Conservation (phyloP, 2,888 invertebrate species). For the Stenodera caucasica region DNA sequence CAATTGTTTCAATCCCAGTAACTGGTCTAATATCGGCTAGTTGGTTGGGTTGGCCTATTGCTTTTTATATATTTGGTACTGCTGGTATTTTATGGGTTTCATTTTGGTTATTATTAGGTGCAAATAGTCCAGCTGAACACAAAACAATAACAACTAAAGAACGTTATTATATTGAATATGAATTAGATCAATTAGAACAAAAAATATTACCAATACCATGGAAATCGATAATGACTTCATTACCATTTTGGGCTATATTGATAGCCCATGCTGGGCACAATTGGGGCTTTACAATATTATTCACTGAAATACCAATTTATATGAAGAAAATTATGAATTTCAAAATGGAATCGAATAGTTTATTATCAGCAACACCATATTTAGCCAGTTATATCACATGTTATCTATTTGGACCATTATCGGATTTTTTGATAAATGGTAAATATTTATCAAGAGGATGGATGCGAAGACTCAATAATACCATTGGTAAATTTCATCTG, state of each 20-base stretch:
- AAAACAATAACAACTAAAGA: slow-evolving; percentile 17
- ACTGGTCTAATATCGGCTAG: slow-evolving; percentile 14
- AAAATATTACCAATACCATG: slow-evolving; percentile 65
- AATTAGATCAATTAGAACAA: slow-evolving; percentile 10
- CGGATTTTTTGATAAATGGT: slow-evolving; percentile 62
- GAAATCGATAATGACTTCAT: slow-evolving; percentile 69
- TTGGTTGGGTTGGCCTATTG: slow-evolving; percentile 14
- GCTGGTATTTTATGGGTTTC: slow-evolving; percentile 9
- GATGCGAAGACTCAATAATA: slow-evolving; percentile 66
- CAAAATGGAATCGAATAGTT: slow-evolving; percentile 71
- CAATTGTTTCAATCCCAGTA: slow-evolving; percentile 64
- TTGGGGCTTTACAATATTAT: slow-evolving; percentile 82
- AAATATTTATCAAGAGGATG: slow-evolving; percentile 56
- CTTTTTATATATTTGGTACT: slow-evolving; percentile 13
- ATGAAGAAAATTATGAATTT: slow-evolving; percentile 72
- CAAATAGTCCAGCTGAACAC: slow-evolving; percentile 14
- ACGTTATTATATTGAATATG: slow-evolving; percentile 13
- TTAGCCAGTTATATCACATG: slow-evolving; percentile 65
- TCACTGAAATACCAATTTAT: slow-evolving; percentile 81
- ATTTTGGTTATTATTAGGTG: slow-evolving; percentile 8
- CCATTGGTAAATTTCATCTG: slow-evolving; percentile 57
- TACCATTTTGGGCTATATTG: slow-evolving; percentile 75
- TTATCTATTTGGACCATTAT: slow-evolving; percentile 65
- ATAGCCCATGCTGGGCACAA: slow-evolving; percentile 73
- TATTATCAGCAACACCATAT: slow-evolving; percentile 70